Base-by-base conservation (phyloP, 2,113 vertebrate genomes). In the Ellobius talpinus region DNA sequence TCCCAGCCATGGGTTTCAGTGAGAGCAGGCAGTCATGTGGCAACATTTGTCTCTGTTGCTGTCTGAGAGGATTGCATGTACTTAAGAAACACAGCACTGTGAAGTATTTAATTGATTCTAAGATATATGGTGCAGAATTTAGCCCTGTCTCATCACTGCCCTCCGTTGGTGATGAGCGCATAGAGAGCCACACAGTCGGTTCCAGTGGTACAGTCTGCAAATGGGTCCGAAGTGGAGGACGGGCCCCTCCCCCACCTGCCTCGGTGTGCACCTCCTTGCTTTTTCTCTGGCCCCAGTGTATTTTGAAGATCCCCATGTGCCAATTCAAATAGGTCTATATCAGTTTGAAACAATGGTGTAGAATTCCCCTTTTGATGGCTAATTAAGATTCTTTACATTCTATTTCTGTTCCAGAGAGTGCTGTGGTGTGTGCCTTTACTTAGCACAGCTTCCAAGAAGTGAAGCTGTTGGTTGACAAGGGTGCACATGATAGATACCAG, bases 51-150 rank as follows among this genome's bases (percentile, higher is more conserved):
- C 52, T 45, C 65, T 24, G 3, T 10, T 45, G 4, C 45, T 33
- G 66, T 89, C 86, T 86, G 24, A 81, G 42, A 92, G 66, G 87
- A 91, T 94, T 47, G 36, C 61, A 74, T 92, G 14, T n/a, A 24
- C 17, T 76, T 92, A 90, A 90, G 70, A 95, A 95, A 81, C 11
- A 39, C 6, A 89, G 66, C 52, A 42, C 5, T 61, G 63, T 58
- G 68, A 82, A 86, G 29, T 87, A 68, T 47, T 76, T 77, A 90
- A 88, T 39, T 89, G 47, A 86, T 21, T 90, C 58, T 76, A 33
- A 61, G 61, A 77, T 82, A 29, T 13, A 39, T 39, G 68, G 63
- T 50, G 33, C 79, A 78, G 65, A 77, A 87, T n/a, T 13, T 50
- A 76, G 76, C 66, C 58, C 42, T 77, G 29, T 78, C 90, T 84